Conservation (phyloP, 2,888 invertebrate species). For the Danaus chrysippus region DNA sequence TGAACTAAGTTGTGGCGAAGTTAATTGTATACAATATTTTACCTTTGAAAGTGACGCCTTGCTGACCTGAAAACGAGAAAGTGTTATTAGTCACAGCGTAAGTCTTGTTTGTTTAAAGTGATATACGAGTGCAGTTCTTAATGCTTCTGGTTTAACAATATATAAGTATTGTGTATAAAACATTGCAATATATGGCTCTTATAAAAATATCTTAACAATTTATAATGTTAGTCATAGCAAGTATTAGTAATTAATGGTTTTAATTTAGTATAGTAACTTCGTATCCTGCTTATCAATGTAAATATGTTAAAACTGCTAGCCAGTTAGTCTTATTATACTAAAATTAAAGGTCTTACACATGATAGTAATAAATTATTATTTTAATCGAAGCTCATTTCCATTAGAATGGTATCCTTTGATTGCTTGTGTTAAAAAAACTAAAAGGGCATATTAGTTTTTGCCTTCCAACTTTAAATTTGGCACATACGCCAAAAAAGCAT, state of each 20-base stretch:
- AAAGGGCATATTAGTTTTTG: neutral
- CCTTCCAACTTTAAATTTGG: conserved; percentile 3
- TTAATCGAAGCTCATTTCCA: neutral
- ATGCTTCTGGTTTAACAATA: neutral
- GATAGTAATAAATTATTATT: no score
- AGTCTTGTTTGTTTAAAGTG: neutral
- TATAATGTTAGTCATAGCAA: no score
- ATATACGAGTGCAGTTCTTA: conserved; percentile 4
- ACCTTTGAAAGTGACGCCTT: conserved; percentile 16
- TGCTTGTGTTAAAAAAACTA: neutral
- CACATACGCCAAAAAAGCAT: neutral
- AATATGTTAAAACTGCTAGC: no score
- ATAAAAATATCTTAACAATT: neutral
- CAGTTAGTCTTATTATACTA: no score
- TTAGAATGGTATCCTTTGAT: neutral
- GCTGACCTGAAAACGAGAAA: conserved; percentile 22
- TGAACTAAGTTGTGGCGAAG: conserved; percentile 8
- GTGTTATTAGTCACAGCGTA: conserved; percentile 18
- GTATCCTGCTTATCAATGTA: no score
- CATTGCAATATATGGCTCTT: neutral
- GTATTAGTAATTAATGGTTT: no score
- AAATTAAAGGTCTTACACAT: no score
- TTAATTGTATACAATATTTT: conserved; percentile 6
- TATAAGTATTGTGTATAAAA: neutral
- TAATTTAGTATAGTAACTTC: no score